A percentile compares a stretch with the other conserved stretches of the same genome.
These are phyloP conservation scores for Serranus cabrilla DNA, from an alignment of 2,797 vertebrate species.

Conservation along the genomic window DNA sequence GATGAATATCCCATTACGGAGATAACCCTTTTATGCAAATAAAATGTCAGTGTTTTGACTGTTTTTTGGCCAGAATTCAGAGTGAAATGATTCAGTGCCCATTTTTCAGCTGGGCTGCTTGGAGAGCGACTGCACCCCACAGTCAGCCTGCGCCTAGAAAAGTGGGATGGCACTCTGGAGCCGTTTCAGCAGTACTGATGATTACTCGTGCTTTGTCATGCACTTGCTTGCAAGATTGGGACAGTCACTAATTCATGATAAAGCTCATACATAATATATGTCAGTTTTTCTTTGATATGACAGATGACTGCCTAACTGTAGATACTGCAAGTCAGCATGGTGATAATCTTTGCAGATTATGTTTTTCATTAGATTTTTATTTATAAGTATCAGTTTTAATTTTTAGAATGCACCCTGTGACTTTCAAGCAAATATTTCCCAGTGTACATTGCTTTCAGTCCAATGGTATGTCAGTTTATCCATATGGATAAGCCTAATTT, in stretches of 20 bases:
- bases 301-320: neutral
- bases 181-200: conserved; percentile 42
- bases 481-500: conserved; percentile 65
- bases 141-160: conserved; percentile 12
- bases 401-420: conserved; percentile 29
- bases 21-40: conserved; percentile 62
- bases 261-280: conserved; percentile 30
- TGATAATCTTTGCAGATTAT: neutral
- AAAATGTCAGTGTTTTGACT: conserved; percentile 57
- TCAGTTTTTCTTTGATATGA: conserved; percentile 37
- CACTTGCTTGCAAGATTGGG: conserved; percentile 28
- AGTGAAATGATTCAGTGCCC: conserved; percentile 54
- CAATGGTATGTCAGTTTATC: conserved; percentile 63
- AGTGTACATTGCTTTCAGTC: conserved; percentile 60
- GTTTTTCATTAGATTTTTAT: neutral
- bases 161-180: conserved; percentile 22
- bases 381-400: conserved; percentile 8
- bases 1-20: conserved; percentile 67
- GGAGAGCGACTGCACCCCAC: conserved; percentile 26
- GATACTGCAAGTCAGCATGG: conserved; percentile 11
- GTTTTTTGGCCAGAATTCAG: conserved; percentile 56
- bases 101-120: conserved; percentile 53
- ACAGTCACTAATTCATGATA: conserved; percentile 35
- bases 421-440: conserved; percentile 46
- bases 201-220: conserved; percentile 53